Evolutionary conservation across 2,888 invertebrate genomes (phyloP), one percentile per base, ranked within the genome.

Genomic region (Pharmacophagus antenor): DNA sequence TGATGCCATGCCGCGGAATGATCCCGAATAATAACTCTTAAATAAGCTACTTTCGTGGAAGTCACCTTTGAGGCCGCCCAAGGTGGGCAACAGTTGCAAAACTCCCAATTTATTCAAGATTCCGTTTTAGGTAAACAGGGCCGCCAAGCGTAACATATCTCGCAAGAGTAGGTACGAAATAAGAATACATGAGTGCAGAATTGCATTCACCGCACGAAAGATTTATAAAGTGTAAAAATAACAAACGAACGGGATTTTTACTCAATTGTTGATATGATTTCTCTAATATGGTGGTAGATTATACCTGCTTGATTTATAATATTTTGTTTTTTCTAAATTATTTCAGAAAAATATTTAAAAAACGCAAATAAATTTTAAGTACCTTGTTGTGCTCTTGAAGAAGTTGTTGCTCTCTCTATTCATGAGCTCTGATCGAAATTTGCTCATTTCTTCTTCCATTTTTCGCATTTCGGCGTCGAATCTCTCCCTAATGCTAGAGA

Each of bases 371-470:
- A 62, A 67, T 55, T 73, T 86, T 86, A 85, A 79, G 80, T 94
- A 97, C 96, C 96, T 96, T 80, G 95, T 94, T 74, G 96, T 95
- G 84, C 94, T 95, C 91, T 96, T 96, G 91, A 97, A 97, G 92
- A 97, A 96, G 80, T 96, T 96, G 85, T 95, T 95, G 79, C 96
- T 95, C 87, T 98, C 98, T 79, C 96, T 94, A 88, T 96, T 97
- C 95, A 97, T 96, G 67, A 98, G 92, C 84, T 97, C 97, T 69
- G 96, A 95, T 74, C 98, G 93, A 92, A 98, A 98, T 92, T 95
- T 95, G 84, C 95, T 95, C 98, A 98, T 98, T 92, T 98, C 98
- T 78, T 98, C 98, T 92, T 99, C 98, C 97, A 99, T 98, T 92
- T 98, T 97, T 77, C 95, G 93, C 98, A 99, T 98, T 93, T 99